Percentiles rank a stretch among this genome's conserved stretches.
phyloP scores from a whole-genome alignment of 1,140 invertebrate genomes.

The Eumaeus atala region DNA sequence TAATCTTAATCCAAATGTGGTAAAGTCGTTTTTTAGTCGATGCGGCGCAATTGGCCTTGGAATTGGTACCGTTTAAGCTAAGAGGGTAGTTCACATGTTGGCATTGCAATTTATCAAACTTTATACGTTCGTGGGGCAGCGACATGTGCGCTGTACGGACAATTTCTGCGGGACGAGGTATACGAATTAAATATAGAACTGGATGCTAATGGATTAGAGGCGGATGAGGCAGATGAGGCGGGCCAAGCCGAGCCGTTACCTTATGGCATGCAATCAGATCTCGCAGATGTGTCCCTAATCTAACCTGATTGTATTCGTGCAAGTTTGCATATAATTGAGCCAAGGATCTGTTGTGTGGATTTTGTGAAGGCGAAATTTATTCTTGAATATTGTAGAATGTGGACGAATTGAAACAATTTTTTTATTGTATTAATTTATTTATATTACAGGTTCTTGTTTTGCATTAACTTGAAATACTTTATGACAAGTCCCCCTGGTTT shows the following conservation, averaged over 20 bases:
- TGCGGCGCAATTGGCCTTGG: conserved; percentile 18
- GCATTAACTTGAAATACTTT: no score
- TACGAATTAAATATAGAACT: conserved; percentile 63
- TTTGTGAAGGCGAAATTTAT: no score
- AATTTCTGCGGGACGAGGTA: conserved; percentile 39
- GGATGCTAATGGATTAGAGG: conserved; percentile 69
- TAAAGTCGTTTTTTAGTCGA: conserved; percentile 26
- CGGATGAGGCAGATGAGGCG: conserved; percentile 40
- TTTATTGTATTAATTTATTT: no score
- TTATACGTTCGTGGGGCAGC: conserved; percentile 61
- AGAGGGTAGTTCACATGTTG: conserved; percentile 72
- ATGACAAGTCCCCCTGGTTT: no score
- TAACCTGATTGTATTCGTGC: conserved; percentile 10
- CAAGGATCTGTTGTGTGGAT: no score
- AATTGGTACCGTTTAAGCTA: conserved; percentile 58
- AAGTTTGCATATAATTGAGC: conserved; percentile 7
- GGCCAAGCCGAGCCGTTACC: conserved; percentile 28
- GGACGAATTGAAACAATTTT: no score
- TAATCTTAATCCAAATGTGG: conserved; percentile 6
- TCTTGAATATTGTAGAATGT: no score
- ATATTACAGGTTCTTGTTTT: no score
- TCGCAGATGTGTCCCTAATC: conserved; percentile 47
- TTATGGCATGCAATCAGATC: conserved; percentile 53
- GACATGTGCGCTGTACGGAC: conserved; percentile 66
- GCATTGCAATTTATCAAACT: conserved; percentile 71